phyloP scores from a whole-genome alignment of 2,113 vertebrate species.

The Periophthalmodon schlosseri region DNA sequence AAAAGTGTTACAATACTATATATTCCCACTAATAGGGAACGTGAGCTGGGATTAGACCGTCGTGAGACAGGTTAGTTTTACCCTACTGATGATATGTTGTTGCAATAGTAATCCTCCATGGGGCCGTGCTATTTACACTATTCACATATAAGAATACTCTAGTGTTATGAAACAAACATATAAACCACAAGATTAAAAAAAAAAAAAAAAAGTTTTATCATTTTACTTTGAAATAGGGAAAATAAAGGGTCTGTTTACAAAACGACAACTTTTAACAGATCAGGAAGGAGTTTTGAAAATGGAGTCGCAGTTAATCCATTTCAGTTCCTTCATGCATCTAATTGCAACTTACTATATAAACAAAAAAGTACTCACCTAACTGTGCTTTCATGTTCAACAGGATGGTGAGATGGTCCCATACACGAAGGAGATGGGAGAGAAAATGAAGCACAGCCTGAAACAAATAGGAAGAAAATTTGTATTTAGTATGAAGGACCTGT shows the following conservation, averaged over 20 bases:
- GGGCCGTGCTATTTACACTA: background rate
- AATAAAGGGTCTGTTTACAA: too few relatives aligned
- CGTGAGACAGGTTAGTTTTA: too few relatives aligned
- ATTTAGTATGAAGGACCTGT: slow-evolving; percentile 82
- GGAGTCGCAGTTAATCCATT: too few relatives aligned
- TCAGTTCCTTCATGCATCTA: too few relatives aligned
- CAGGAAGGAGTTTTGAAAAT: too few relatives aligned
- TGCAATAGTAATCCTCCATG: background rate
- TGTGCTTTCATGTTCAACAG: slow-evolving; percentile 58
- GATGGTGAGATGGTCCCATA: slow-evolving; percentile 81
- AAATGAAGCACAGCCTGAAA: slow-evolving; percentile 77
- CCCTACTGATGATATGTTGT: too few relatives aligned
- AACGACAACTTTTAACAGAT: too few relatives aligned
- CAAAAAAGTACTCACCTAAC: background rate
- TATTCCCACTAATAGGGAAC: too few relatives aligned
- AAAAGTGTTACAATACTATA: background rate
- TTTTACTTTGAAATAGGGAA: background rate
- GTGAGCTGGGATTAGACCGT: too few relatives aligned
- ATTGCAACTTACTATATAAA: background rate
- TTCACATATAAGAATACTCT: background rate
- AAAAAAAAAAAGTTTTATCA: too few relatives aligned
- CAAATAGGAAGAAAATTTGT: slow-evolving; percentile 76
- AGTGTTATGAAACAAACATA: background rate
- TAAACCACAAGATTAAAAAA: too few relatives aligned
- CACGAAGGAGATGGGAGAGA: slow-evolving; percentile 63